phyloP scores from a whole-genome alignment of 2,113 vertebrate genomes.

The Hypomesus transpacificus region DNA sequence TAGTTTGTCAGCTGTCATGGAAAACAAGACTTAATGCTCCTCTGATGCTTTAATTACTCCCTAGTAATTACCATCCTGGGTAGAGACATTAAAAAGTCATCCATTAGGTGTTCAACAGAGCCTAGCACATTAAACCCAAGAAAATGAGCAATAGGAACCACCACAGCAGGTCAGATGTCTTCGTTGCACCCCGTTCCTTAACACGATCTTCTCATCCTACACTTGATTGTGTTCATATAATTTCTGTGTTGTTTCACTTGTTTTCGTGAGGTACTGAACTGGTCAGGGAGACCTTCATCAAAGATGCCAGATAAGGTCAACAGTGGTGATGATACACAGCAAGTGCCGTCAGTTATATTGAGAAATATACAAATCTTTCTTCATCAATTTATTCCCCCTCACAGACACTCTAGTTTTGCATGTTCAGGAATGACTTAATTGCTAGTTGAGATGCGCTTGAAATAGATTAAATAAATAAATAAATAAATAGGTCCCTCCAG shows the following conservation, averaged over 20 bases:
- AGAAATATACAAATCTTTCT: not conserved
- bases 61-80: slow-evolving; percentile 5
- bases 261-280: too few relatives aligned
- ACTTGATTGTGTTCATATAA: too few relatives aligned
- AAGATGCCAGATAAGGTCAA: too few relatives aligned
- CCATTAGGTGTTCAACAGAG: not conserved
- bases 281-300: too few relatives aligned
- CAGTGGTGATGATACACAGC: too few relatives aligned
- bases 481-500: too few relatives aligned
- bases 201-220: too few relatives aligned
- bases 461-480: too few relatives aligned
- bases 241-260: too few relatives aligned
- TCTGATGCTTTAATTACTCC: slow-evolving; percentile 11
- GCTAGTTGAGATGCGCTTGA: not conserved
- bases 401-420: not conserved
- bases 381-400: not conserved
- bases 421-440: not conserved
- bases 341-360: too few relatives aligned
- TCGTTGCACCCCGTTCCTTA: too few relatives aligned
- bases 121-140: not conserved
- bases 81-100: slow-evolving; percentile 23
- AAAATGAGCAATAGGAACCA: not conserved
- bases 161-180: too few relatives aligned
- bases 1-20: not conserved
- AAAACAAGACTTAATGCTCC: not conserved